phyloP scores from a whole-genome alignment of 2,888 invertebrate species.

The Crocallis elinguaria region DNA sequence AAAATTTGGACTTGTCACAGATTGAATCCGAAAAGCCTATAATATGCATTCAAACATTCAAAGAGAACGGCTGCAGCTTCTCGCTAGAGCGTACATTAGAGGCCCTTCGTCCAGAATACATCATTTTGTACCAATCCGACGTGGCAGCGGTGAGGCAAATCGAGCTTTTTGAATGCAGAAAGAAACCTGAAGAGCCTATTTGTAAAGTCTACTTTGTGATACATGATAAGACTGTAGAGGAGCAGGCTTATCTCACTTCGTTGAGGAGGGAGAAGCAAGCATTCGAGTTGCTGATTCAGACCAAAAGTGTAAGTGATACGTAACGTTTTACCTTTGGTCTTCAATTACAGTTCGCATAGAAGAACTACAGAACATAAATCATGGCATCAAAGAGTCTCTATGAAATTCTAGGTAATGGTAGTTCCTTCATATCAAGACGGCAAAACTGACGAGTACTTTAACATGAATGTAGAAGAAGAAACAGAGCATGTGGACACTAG shows the following conservation, averaged over 20 bases:
- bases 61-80: conserved; percentile 89
- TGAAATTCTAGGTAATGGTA: conserved; percentile 91
- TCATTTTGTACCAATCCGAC: conserved; percentile 96
- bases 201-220: conserved; percentile 94
- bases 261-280: conserved; percentile 96
- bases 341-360: too few species aligned
- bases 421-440: conserved; percentile 95
- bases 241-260: conserved; percentile 97
- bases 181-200: conserved; percentile 70
- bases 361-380: too few species aligned
- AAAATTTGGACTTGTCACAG: conserved; percentile 87
- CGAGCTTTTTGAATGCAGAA: conserved; percentile 91
- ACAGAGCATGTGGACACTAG: conserved; percentile 82
- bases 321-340: not conserved
- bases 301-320: conserved; percentile 91
- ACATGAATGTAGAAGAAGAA: conserved; percentile 69
- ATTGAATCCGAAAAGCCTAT: conserved; percentile 87
- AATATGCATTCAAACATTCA: conserved; percentile 91
- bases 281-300: conserved; percentile 95
- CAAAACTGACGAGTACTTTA: conserved; percentile 87
- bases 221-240: conserved; percentile 97
- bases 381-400: too few species aligned
- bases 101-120: conserved; percentile 89
- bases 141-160: conserved; percentile 95
- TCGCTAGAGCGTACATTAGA: conserved; percentile 89